A percentile compares a stretch with the other conserved stretches of the same genome.
Conservation (phyloP, 2,797 vertebrate genomes). For the Mormyrus proboscirostris region DNA sequence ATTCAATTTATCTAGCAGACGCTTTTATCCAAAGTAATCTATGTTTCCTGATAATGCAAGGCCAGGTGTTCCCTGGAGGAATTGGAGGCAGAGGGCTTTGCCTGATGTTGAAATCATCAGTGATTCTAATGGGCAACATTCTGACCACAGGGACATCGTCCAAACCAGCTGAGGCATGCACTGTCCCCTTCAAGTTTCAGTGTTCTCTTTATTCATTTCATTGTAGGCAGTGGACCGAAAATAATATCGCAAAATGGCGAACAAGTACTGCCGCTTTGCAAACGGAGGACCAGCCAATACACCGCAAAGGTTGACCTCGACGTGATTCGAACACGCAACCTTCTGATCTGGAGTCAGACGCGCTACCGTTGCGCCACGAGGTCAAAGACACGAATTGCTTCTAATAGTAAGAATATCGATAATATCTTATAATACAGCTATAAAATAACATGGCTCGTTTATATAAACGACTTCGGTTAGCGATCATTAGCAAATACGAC, state of each 20-base stretch:
- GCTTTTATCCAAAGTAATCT: background rate
- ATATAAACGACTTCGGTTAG: background rate
- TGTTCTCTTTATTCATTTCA: background rate
- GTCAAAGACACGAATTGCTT: accelerated
- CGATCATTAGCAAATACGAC: background rate
- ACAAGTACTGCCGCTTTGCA: no score
- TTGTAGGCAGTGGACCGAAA: background rate
- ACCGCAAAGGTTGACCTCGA: background rate
- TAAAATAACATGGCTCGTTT: background rate
- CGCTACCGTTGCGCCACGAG: background rate
- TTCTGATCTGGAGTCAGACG: background rate
- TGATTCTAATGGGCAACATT: background rate
- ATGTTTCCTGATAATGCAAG: background rate
- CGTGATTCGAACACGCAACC: background rate
- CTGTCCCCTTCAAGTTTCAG: background rate
- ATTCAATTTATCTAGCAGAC: background rate
- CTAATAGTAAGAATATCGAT: background rate
- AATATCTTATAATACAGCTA: background rate
- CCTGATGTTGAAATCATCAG: background rate
- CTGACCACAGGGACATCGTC: background rate
- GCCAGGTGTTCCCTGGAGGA: background rate
- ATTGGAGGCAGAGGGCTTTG: no score
- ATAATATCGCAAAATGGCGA: background rate
- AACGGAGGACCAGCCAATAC: background rate
- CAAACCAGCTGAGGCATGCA: background rate